These are phyloP conservation scores for Nomada hirtipes DNA, from an alignment of 2,888 invertebrate species.

Conservation along the genomic window DNA sequence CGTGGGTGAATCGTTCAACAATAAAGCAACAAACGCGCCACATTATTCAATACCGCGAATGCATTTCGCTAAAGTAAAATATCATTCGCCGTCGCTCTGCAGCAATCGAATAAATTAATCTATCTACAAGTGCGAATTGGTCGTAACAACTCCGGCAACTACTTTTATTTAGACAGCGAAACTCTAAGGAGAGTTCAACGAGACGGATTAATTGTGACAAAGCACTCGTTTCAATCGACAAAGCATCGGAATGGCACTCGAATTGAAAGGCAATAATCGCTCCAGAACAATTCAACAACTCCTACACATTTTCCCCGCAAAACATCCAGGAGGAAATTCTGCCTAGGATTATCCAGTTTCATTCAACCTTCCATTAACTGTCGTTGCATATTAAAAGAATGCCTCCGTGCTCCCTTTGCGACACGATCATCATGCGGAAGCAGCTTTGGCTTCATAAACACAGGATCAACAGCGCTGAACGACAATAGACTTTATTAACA, in stretches of 20 bases:
- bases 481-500: conserved; percentile 7
- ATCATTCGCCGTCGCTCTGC: not conserved
- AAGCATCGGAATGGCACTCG: not conserved
- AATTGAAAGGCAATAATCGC: too few relatives aligned
- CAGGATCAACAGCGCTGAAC: not conserved
- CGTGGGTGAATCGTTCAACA: not conserved
- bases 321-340: too few relatives aligned
- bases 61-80: not conserved
- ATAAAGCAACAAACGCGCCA: not conserved
- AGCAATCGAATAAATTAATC: not conserved
- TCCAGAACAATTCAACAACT: too few relatives aligned
- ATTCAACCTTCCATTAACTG: not conserved
- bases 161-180: too few relatives aligned
- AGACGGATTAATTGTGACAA: too few relatives aligned
- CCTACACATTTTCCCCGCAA: too few relatives aligned
- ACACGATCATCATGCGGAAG: not conserved
- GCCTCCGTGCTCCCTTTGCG: not conserved
- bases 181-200: too few relatives aligned
- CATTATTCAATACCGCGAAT: too few relatives aligned
- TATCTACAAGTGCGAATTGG: not conserved
- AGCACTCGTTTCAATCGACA: not conserved
- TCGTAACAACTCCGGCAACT: not conserved
- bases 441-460: not conserved
- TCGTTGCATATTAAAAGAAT: not conserved
- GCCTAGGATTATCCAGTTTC: not conserved